Conservation (phyloP, 2,113 vertebrate genomes). For the Neolamprologus caudopunctatus region DNA sequence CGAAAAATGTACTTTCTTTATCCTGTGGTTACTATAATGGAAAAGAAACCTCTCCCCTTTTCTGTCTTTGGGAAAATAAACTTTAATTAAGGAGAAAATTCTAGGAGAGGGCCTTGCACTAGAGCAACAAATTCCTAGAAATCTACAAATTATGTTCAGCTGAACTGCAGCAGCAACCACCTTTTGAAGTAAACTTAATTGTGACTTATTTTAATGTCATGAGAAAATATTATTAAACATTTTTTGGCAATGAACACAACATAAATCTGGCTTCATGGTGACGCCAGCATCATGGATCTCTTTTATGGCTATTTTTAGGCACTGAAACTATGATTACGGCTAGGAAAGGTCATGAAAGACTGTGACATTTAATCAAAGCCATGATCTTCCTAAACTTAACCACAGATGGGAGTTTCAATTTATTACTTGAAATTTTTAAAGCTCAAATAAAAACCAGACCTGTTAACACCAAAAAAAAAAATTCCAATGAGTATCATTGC, state of each 20-base stretch:
- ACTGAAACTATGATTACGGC: neutral
- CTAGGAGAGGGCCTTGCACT: neutral
- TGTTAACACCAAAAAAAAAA: neutral
- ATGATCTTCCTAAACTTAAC: neutral
- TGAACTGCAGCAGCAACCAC: neutral
- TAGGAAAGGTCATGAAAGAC: neutral
- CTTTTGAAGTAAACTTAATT: neutral
- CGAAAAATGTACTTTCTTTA: neutral
- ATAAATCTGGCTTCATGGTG: neutral
- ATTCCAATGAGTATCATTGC: neutral
- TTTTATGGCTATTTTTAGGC: neutral
- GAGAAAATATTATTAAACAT: neutral
- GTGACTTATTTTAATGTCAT: neutral
- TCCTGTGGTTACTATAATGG: neutral
- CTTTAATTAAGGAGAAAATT: neutral
- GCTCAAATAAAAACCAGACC: neutral
- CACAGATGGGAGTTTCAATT: neutral
- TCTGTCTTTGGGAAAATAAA: neutral
- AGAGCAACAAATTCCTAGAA: neutral
- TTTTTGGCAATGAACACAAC: neutral
- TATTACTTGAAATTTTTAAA: neutral
- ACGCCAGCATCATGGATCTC: neutral
- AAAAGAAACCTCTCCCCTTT: neutral
- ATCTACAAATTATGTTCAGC: neutral
- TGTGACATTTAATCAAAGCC: neutral